phyloP scores from a whole-genome alignment of 2,797 vertebrate genomes.

The Sparidentex hasta region DNA sequence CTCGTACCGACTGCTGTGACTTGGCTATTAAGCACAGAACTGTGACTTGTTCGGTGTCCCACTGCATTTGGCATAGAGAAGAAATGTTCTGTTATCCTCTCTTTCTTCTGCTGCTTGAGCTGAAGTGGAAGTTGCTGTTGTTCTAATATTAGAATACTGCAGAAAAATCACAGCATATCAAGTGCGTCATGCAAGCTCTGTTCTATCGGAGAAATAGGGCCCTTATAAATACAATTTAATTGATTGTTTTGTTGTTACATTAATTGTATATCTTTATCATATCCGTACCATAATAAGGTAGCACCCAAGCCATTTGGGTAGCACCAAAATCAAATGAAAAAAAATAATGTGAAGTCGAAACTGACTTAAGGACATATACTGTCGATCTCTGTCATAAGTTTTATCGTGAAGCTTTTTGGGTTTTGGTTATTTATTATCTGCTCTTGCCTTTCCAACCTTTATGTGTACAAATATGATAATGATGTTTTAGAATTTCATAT shows the following conservation, averaged over 20 bases:
- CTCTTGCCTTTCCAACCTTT: too few relatives aligned
- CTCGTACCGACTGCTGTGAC: constrained; percentile 50
- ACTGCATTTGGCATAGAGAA: constrained; percentile 18
- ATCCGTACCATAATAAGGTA: too few relatives aligned
- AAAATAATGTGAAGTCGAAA: too few relatives aligned
- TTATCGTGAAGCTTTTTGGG: too few relatives aligned
- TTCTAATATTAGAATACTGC: constrained; percentile 15
- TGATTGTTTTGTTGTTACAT: neutral
- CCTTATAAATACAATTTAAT: neutral
- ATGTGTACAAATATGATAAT: too few relatives aligned
- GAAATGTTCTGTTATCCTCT: neutral
- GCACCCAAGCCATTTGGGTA: too few relatives aligned
- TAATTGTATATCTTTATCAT: neutral
- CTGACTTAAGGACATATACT: too few relatives aligned
- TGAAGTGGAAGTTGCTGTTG: constrained; percentile 10
- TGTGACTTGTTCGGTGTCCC: constrained; percentile 8
- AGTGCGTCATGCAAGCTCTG: constrained; percentile 7
- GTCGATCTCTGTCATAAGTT: too few relatives aligned
- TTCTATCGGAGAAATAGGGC: neutral
- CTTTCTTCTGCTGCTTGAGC: constrained; percentile 15
- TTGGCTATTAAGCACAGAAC: constrained; percentile 45
- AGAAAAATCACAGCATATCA: neutral
- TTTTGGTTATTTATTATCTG: too few relatives aligned
- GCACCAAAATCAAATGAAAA: too few relatives aligned
- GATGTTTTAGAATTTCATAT: too few relatives aligned